A percentile compares a stretch with the other conserved stretches of the same genome.
phyloP scores from a whole-genome alignment of 2,113 vertebrate species.

The Toxotes jaculatrix region DNA sequence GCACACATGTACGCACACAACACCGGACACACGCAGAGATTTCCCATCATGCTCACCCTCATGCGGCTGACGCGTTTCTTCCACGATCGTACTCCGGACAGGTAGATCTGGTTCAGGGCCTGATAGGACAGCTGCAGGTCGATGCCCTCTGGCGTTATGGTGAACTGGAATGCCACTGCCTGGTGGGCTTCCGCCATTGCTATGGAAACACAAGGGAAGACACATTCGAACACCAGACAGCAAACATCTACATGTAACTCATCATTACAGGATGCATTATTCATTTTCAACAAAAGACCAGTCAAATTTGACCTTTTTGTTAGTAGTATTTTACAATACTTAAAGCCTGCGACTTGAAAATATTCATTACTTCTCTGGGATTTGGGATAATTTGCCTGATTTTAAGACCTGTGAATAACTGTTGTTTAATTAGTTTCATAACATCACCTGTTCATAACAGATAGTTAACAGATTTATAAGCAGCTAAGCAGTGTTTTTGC shows the following conservation, averaged over 20 bases:
- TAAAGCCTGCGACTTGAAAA: too few species aligned
- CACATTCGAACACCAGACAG: neutral
- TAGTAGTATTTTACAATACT: too few species aligned
- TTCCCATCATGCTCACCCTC: constrained; percentile 77
- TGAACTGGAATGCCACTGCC: constrained; percentile 90
- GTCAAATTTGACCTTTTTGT: too few species aligned
- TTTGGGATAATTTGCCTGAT: neutral
- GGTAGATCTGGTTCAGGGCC: constrained; percentile 88
- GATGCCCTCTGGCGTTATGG: constrained; percentile 86
- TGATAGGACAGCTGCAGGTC: constrained; percentile 87
- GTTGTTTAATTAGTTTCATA: too few species aligned
- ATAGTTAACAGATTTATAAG: neutral
- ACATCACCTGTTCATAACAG: neutral
- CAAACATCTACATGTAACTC: too few species aligned
- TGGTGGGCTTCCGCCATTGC: constrained; percentile 93
- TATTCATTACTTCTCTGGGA: neutral
- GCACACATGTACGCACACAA: neutral
- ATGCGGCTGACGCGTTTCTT: constrained; percentile 88
- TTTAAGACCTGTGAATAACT: neutral
- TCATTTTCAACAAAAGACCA: too few species aligned
- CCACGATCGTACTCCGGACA: constrained; percentile 90
- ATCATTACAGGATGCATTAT: too few species aligned
- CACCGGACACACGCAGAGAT: neutral
- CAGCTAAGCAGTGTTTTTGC: neutral
- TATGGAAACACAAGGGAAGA: constrained; percentile 32